Base-by-base conservation (phyloP, 2,797 vertebrate species). In the Rhinophrynus dorsalis region DNA sequence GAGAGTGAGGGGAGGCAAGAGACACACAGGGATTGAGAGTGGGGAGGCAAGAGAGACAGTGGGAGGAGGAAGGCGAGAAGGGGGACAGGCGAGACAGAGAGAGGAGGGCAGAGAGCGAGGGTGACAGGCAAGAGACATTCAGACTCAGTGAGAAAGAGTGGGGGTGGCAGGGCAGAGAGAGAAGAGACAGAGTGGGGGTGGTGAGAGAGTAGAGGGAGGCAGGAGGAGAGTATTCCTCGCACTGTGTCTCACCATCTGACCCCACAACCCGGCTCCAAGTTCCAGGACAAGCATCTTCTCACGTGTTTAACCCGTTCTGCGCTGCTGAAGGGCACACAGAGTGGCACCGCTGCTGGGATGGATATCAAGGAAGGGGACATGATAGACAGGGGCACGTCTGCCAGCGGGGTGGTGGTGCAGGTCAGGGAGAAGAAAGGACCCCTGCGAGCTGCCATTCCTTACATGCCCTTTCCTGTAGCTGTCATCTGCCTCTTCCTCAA, bases 401-500 rank as follows among this genome's bases (percentile, higher is more conserved):
- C 88, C 66, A 93, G 94, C 75, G 95, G 96, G 74, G 94, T 96
- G 81, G 94, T 98, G 84, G 94, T 97, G 78, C 94, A 95, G 85
- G 95, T 98, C 74, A 87, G 95, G 48, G 96, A 97, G 89, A 97
- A 97, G 91, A 98, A 98, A 80, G 95, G 96, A 33, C 79, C 92
- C 44, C 85, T 98, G 70, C 89, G 96, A 38, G 95, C 96, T n/a
- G 96, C 96, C n/a, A 98, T 97, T 86, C 96, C 96, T 68, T 96
- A 92, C 74, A 96, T 98, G 96, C 96, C 96, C 20, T 96, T 98
- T 81, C 96, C 94, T 1, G 85, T 98, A 79, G 96, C 96, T 2
- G 95, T 98, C 76, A 88, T 97, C 84, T 98, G 96, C 79, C 86
- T 98, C 67, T 98, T 98, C 80, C 93, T 98, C 81, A 98, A 98